Conservation (phyloP, 1,140 invertebrate species). For the Orchesella cincta region DNA sequence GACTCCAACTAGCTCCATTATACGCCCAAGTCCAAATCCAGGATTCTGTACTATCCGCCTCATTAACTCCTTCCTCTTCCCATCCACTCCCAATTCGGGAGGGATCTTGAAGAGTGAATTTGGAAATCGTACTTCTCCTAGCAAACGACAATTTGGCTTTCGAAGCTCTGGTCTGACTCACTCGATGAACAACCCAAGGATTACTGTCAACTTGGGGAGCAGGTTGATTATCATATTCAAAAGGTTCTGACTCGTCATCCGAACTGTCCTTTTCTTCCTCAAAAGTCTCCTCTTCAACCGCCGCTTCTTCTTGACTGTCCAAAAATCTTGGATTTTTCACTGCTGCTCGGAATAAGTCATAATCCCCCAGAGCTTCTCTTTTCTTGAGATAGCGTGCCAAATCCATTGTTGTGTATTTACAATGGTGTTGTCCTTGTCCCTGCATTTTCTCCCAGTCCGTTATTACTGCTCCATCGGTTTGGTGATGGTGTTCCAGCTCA, state of each 20-base stretch:
- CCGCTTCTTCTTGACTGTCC: neutral
- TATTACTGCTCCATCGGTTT: neutral
- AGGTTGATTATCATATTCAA: neutral
- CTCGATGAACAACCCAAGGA: neutral
- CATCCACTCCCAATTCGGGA: neutral
- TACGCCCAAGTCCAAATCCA: neutral
- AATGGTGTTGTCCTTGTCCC: neutral
- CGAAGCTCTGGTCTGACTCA: neutral
- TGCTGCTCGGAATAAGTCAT: neutral
- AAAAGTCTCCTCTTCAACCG: neutral
- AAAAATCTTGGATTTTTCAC: neutral
- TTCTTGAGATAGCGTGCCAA: neutral
- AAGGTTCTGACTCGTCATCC: neutral
- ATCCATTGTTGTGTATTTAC: neutral
- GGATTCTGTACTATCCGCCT: neutral
- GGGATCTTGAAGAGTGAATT: neutral
- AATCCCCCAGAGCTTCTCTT: neutral
- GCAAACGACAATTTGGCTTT: neutral
- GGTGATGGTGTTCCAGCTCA: neutral
- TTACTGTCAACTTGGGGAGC: neutral
- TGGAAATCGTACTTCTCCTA: neutral
- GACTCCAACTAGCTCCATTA: neutral
- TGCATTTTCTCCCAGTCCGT: slow-evolving; percentile 16
- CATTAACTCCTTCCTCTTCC: neutral
- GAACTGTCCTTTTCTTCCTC: neutral